Percentiles rank a stretch among this genome's conserved stretches.
phyloP scores from a whole-genome alignment of 2,113 vertebrate genomes.

The Brachyhypopomus occidentalis region DNA sequence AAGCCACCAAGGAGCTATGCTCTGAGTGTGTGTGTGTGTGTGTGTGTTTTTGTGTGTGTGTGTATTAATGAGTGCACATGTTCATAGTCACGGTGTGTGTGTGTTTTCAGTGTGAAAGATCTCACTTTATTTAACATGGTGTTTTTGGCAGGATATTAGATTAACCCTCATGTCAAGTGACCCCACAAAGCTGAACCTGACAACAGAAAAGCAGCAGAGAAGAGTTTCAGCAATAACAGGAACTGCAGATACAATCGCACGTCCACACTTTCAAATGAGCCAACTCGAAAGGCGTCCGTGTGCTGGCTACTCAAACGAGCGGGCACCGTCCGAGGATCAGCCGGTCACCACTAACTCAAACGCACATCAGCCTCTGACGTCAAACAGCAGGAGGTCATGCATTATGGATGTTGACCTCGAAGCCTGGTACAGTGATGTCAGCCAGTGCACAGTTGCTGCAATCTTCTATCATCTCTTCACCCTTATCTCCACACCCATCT shows the following conservation, averaged over 20 bases:
- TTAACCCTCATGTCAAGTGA: constrained; percentile 56
- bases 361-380: constrained; percentile 26
- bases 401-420: constrained; percentile 71
- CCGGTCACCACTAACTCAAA: constrained; percentile 3
- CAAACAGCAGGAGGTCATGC: constrained; percentile 57
- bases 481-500: constrained; percentile 74
- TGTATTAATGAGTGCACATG: constrained; percentile 9
- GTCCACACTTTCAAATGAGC: constrained; percentile 50
- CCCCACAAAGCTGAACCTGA: constrained; percentile 40
- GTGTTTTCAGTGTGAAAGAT: constrained; percentile 16
- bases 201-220: constrained; percentile 20
- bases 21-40: constrained; percentile 35
- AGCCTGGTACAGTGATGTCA: constrained; percentile 66
- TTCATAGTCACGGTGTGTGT: background rate
- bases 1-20: constrained; percentile 65
- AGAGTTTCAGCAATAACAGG: constrained; percentile 48
- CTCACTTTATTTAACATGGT: constrained; percentile 11
- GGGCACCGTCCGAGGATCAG: constrained; percentile 24
- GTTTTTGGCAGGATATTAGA: constrained; percentile 37
- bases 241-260: constrained; percentile 48
- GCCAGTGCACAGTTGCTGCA: constrained; percentile 50
- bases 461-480: constrained; percentile 62
- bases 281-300: constrained; percentile 9
- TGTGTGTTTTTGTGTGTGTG: constrained; percentile 5
- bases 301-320: constrained; percentile 41